Conservation (phyloP, 1,140 invertebrate genomes). For the Coptotermes formosanus region DNA sequence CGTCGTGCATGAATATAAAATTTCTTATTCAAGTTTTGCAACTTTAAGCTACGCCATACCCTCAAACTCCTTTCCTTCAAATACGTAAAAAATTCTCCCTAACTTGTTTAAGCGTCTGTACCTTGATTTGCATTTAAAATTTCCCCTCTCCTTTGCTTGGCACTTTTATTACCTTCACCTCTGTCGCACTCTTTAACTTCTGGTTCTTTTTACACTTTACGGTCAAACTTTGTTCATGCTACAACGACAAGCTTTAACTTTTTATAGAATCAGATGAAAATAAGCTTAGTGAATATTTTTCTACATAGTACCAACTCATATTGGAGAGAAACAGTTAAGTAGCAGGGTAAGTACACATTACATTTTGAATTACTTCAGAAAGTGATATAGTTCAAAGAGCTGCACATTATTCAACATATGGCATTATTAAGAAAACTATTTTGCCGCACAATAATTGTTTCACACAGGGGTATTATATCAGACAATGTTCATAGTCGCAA, state of each 20-base stretch:
- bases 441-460: too few species aligned
- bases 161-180: background rate
- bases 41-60: background rate
- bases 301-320: background rate
- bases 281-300: background rate
- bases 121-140: slow-evolving; percentile 1
- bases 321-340: too few species aligned
- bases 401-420: too few species aligned
- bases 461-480: too few species aligned
- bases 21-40: background rate
- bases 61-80: background rate
- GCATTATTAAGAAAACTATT: too few species aligned
- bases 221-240: background rate
- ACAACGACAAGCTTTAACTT: background rate
- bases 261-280: background rate
- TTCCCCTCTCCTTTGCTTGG: background rate
- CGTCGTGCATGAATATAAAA: background rate
- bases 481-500: too few species aligned
- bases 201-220: background rate
- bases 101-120: background rate
- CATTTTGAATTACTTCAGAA: too few species aligned
- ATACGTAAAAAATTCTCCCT: background rate
- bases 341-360: too few species aligned
- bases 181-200: background rate
- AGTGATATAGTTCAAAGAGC: too few species aligned